phyloP scores from a whole-genome alignment of 2,797 vertebrate species.

The Clarias laeviceps region DNA sequence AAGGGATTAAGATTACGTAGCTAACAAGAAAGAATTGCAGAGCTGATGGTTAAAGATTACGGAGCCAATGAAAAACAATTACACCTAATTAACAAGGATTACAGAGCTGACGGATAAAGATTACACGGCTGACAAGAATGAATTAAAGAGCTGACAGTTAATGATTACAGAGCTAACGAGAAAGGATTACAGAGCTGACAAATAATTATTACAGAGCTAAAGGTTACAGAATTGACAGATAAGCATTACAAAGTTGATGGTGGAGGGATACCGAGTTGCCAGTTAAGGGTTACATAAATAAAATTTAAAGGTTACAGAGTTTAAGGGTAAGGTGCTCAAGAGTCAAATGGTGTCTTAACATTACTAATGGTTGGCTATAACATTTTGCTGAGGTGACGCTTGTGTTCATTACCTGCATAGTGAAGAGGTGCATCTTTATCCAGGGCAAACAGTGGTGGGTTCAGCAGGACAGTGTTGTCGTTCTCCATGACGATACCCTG shows the following conservation, averaged over 20 bases:
- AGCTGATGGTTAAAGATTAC: not conserved
- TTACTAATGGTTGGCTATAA: not conserved
- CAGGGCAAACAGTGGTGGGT: conserved; percentile 95
- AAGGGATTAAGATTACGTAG: not conserved
- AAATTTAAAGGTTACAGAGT: not conserved
- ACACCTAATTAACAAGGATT: not conserved
- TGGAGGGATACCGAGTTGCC: not conserved
- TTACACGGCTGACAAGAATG: not conserved
- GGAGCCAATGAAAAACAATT: too few species aligned
- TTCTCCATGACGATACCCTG: conserved; percentile 99
- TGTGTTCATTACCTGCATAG: conserved; percentile 84
- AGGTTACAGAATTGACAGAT: not conserved
- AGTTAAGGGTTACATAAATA: too few species aligned
- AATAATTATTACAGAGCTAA: too few species aligned
- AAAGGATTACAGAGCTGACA: not conserved
- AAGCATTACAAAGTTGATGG: not conserved
- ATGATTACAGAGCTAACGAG: too few species aligned
- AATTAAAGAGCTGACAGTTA: not conserved
- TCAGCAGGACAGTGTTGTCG: conserved; percentile 96
- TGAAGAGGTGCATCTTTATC: conserved; percentile 97
- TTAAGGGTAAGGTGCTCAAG: not conserved
- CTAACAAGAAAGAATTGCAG: not conserved
- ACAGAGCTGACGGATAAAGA: not conserved
- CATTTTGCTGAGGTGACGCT: not conserved
- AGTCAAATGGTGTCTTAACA: not conserved